Evolutionary conservation across 2,113 vertebrate genomes (phyloP).

Genomic region (Heloderma charlesbogerti): DNA sequence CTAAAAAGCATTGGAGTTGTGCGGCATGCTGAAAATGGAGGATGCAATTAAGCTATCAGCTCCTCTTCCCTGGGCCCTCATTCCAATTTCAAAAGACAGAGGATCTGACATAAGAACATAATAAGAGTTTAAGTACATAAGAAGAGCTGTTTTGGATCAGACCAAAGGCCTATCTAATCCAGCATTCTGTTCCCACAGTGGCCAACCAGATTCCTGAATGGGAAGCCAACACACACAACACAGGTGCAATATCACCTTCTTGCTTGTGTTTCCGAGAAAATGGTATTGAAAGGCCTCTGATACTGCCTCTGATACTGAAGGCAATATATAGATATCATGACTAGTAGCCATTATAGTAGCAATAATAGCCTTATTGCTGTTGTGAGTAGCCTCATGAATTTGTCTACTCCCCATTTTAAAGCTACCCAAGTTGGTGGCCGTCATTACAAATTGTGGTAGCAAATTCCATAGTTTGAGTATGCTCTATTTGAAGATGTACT

Average conservation of each 20-base stretch:
- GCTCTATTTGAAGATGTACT: too few species aligned
- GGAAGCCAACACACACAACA: not conserved
- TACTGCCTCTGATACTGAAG: not conserved
- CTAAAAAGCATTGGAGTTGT: not conserved
- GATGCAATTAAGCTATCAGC: too few species aligned
- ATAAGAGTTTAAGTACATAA: not conserved
- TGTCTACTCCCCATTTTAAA: not conserved
- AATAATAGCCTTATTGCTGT: not conserved
- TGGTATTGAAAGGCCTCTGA: not conserved
- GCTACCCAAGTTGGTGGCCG: not conserved
- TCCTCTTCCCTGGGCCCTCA: too few species aligned
- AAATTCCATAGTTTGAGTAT: too few species aligned
- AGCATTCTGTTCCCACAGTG: not conserved
- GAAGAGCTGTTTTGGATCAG: not conserved
- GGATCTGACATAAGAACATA: not conserved
- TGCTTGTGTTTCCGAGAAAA: not conserved
- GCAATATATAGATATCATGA: not conserved
- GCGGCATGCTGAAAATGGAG: not conserved
- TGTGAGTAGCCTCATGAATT: conserved; percentile 1
- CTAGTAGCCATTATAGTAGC: not conserved
- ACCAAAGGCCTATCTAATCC: not conserved
- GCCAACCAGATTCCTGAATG: not conserved
- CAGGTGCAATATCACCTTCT: too few species aligned
- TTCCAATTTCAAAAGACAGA: not conserved
- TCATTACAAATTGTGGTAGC: not conserved